These are phyloP conservation scores for Caenorhabditis auriculariae DNA, from an alignment of 2,888 invertebrate genomes.

Conservation along the genomic window DNA sequence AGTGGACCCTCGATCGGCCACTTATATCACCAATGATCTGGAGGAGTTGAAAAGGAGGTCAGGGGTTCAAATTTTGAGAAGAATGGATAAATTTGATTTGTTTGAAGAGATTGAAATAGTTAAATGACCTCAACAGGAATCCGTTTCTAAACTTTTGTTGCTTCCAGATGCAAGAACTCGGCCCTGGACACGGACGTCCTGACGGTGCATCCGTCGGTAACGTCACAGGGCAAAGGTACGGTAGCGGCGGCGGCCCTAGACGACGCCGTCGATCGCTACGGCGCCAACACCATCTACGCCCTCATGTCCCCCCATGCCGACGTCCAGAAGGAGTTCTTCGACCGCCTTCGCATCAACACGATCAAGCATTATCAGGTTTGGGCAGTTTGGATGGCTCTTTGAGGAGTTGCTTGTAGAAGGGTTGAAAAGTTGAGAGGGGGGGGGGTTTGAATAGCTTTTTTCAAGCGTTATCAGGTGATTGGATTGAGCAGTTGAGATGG, in stretches of 20 bases:
- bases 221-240: conserved; percentile 17
- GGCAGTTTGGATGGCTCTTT: too few relatives aligned
- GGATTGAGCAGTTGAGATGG: too few relatives aligned
- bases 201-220: conserved; percentile 27
- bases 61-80: background rate
- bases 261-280: conserved; percentile 60
- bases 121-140: background rate
- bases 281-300: conserved; percentile 56
- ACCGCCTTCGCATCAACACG: conserved; percentile 91
- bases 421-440: too few relatives aligned
- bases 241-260: conserved; percentile 49
- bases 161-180: conserved; percentile 46
- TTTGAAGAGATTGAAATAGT: background rate
- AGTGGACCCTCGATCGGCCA: conserved; percentile 44
- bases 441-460: too few relatives aligned
- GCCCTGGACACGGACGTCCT: conserved; percentile 53
- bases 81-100: background rate
- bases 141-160: background rate
- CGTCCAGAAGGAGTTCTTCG: conserved; percentile 81
- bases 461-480: too few relatives aligned
- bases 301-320: conserved; percentile 68
- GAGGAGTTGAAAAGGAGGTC: conserved; percentile 53
- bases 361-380: conserved; percentile 80
- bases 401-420: too few relatives aligned
- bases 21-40: conserved; percentile 49